phyloP scores from a whole-genome alignment of 2,113 vertebrate genomes.

The Chlamydotis undulata region DNA sequence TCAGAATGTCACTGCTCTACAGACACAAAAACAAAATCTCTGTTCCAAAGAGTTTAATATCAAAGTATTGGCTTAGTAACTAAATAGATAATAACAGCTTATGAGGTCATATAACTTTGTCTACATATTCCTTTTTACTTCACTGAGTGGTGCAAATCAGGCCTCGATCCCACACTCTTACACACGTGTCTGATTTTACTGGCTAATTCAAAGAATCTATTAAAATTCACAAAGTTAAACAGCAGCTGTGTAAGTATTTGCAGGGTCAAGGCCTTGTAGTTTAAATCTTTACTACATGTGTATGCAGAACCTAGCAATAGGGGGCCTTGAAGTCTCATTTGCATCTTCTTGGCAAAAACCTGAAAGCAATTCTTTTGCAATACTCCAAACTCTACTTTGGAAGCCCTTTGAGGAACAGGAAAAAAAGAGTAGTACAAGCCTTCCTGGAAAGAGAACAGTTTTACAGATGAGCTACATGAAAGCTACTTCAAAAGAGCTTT shows the following conservation, averaged over 20 bases:
- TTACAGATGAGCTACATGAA: neutral
- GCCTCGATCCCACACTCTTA: neutral
- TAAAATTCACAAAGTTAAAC: constrained; percentile 49
- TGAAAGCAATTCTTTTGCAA: neutral
- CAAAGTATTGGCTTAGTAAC: neutral
- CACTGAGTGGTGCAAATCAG: neutral
- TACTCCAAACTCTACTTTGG: neutral
- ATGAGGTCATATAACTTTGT: neutral
- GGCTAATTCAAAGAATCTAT: constrained; percentile 23
- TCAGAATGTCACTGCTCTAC: neutral
- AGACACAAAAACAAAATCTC: neutral
- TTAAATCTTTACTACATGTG: constrained; percentile 53
- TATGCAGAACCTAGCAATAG: constrained; percentile 47
- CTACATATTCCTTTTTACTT: neutral
- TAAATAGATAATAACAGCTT: neutral
- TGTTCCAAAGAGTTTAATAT: neutral
- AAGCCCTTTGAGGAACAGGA: neutral
- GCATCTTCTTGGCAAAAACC: constrained; percentile 29
- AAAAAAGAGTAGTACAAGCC: neutral
- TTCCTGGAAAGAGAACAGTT: neutral
- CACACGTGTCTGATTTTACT: neutral
- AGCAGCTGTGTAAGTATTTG: constrained; percentile 57
- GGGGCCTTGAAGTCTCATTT: constrained; percentile 38
- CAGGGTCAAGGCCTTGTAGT: constrained; percentile 56
- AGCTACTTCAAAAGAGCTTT: neutral